These are phyloP conservation scores for Helogale parvula DNA, from an alignment of 2,113 vertebrate genomes.

Conservation along the genomic window DNA sequence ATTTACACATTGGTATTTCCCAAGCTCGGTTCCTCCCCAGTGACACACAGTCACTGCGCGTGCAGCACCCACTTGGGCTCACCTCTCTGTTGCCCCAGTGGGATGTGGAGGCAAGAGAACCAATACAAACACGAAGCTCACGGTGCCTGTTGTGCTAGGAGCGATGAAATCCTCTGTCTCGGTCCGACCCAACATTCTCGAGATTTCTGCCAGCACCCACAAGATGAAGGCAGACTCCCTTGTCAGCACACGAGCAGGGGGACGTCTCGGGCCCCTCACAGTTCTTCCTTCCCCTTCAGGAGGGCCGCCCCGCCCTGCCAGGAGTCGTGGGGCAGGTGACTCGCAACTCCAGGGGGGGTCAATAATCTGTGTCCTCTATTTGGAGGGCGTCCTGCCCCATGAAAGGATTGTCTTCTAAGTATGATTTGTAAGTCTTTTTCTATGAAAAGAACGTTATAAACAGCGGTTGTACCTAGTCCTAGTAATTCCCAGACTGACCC, in stretches of 20 bases:
- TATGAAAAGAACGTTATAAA: not conserved
- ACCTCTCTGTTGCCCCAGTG: not conserved
- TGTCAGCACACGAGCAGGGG: not conserved
- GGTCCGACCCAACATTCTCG: not conserved
- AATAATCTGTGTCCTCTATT: not conserved
- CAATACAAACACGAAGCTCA: not conserved
- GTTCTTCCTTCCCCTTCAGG: not conserved
- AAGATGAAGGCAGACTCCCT: not conserved
- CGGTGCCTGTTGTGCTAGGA: not conserved
- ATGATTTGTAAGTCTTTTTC: constrained; percentile 15
- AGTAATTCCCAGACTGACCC: not conserved
- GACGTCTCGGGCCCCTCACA: not conserved
- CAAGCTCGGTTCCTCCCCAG: not conserved
- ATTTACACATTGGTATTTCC: not conserved
- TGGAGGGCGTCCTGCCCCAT: not conserved
- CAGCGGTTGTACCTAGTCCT: not conserved
- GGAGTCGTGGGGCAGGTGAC: not conserved
- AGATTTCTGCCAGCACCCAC: not conserved
- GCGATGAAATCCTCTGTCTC: not conserved
- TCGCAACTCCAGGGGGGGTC: not conserved
- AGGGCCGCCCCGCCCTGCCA: not conserved
- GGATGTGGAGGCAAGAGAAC: not conserved
- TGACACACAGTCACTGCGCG: not conserved
- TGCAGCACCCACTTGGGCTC: not conserved
- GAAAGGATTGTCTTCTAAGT: not conserved